Conservation (phyloP, 2,113 vertebrate genomes). For the Podocnemis expansa region DNA sequence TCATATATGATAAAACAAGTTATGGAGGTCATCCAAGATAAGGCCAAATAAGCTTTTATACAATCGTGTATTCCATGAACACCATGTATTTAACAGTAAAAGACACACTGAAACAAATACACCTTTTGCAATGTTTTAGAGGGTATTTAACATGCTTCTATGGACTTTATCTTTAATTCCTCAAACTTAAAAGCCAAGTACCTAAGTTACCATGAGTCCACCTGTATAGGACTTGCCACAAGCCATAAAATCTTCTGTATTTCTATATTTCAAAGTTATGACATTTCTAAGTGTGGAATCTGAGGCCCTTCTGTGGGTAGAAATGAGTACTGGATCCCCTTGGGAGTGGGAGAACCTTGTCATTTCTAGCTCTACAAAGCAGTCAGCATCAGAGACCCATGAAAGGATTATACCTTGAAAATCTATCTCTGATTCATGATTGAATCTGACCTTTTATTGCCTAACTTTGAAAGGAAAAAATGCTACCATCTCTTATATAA, state of each 20-base stretch:
- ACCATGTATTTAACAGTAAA: not conserved
- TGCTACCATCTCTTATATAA: not conserved
- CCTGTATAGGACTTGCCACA: not conserved
- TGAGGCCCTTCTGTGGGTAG: not conserved
- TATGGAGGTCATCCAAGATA: not conserved
- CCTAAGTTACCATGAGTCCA: not conserved
- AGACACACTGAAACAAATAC: not conserved
- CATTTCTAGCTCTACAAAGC: not conserved
- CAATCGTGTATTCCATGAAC: not conserved
- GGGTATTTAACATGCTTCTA: not conserved
- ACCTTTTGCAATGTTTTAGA: not conserved
- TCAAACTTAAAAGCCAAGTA: not conserved
- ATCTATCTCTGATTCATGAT: fast-evolving
- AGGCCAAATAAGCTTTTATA: not conserved
- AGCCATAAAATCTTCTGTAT: not conserved
- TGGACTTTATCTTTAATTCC: not conserved
- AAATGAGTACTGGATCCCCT: not conserved
- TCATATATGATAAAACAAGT: not conserved
- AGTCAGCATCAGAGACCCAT: not conserved
- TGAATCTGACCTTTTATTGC: not conserved
- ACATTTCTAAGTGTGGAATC: not conserved
- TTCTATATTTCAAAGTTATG: not conserved
- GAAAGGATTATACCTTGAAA: not conserved
- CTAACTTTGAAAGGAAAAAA: not conserved
- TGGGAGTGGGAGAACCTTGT: not conserved